Evolutionary conservation across 1,140 invertebrate species (phyloP).

Genomic region (Aphelinus atriplicis): DNA sequence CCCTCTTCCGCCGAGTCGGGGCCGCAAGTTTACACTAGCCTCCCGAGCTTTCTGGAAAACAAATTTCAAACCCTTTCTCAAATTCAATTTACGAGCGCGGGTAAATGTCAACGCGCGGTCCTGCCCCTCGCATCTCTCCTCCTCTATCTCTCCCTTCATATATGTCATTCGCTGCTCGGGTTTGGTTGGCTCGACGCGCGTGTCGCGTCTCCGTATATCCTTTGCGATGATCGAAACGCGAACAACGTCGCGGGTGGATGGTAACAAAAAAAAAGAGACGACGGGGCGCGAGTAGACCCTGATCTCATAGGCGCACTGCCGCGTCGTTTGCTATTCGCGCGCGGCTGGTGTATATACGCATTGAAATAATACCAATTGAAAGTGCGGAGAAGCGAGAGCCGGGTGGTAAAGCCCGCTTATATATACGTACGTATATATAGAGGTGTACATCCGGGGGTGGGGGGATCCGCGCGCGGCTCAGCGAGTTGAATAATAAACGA

Average conservation of each 20-base stretch:
- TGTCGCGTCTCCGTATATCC: neutral
- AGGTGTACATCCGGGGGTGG: no score
- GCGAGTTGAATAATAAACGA: constrained; percentile 64
- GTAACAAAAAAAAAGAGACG: neutral
- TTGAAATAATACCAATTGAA: constrained; percentile 37
- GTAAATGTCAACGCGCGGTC: constrained; percentile 31
- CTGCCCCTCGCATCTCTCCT: neutral
- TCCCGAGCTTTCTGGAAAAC: constrained; percentile 37
- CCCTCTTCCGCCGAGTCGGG: neutral
- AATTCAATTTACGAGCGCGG: constrained; percentile 41
- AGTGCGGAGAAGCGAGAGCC: neutral
- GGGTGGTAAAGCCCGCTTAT: no score
- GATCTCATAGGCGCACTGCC: no score
- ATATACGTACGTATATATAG: neutral
- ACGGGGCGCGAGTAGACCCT: no score
- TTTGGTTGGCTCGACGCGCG: neutral
- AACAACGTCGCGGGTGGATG: neutral
- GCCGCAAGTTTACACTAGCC: constrained; percentile 36
- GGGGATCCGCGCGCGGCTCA: neutral
- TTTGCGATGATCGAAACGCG: neutral
- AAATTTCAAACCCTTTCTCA: constrained; percentile 43
- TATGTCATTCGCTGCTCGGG: neutral
- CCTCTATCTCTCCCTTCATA: neutral
- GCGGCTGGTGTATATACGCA: neutral
- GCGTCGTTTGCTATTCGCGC: neutral